phyloP scores from a whole-genome alignment of 2,888 invertebrate species.

The Drosophila lacicola region DNA sequence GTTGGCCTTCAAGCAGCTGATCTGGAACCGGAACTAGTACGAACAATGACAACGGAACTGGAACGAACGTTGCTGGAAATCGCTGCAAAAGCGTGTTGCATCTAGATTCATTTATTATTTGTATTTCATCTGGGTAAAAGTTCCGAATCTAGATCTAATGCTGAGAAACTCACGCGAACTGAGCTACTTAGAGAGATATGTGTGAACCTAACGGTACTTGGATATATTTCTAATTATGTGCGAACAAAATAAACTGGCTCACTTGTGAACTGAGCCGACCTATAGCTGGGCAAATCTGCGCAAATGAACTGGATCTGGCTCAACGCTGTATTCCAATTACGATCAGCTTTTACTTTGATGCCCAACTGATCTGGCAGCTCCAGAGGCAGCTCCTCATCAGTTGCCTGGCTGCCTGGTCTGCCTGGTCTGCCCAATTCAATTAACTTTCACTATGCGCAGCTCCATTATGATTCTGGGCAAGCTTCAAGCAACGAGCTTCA shows the following conservation, averaged over 20 bases:
- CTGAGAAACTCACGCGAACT: too few relatives aligned
- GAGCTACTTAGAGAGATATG: too few relatives aligned
- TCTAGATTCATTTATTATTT: too few relatives aligned
- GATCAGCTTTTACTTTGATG: constrained; percentile 12
- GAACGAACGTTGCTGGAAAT: too few relatives aligned
- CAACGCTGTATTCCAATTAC: background rate
- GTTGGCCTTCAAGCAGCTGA: too few relatives aligned
- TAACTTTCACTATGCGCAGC: constrained; percentile 55
- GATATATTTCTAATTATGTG: background rate
- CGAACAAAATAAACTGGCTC: background rate
- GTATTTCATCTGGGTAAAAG: too few relatives aligned
- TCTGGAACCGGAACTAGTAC: too few relatives aligned
- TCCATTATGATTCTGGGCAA: constrained; percentile 47
- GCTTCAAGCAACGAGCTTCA: constrained; percentile 25
- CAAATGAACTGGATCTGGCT: constrained; percentile 4
- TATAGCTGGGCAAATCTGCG: background rate
- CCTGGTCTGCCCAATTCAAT: constrained; percentile 50
- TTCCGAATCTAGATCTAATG: too few relatives aligned
- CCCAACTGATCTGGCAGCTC: constrained; percentile 13
- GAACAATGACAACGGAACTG: too few relatives aligned
- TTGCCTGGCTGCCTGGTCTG: constrained; percentile 11
- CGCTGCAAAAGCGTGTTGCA: too few relatives aligned
- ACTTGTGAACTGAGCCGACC: background rate
- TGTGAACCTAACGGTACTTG: background rate
- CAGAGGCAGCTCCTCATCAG: constrained; percentile 16